phyloP scores from a whole-genome alignment of 2,797 vertebrate genomes.

The Megaceryle alcyon region DNA sequence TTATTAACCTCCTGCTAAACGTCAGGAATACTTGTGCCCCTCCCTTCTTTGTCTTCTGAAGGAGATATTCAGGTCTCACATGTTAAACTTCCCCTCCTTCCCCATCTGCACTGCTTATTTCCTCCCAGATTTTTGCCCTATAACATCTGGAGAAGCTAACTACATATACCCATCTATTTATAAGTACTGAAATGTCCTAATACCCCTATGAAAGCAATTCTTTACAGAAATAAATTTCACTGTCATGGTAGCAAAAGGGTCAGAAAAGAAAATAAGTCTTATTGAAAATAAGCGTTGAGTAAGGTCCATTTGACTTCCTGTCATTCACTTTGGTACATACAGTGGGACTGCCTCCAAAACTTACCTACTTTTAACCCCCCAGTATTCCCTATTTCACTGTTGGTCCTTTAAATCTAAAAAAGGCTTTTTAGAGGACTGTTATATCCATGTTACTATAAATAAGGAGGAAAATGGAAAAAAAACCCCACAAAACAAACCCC shows the following conservation, averaged over 20 bases:
- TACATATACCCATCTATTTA: background rate
- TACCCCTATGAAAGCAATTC: background rate
- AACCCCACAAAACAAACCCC: background rate
- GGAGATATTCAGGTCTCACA: background rate
- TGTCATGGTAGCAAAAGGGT: background rate
- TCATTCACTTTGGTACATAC: background rate
- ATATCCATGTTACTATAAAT: background rate
- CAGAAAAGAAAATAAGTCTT: slow-evolving; percentile 20
- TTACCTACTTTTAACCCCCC: background rate
- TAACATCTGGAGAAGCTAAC: background rate
- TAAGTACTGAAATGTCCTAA: background rate
- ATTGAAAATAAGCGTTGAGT: slow-evolving; percentile 8
- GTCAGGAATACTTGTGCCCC: background rate
- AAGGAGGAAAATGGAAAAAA: background rate
- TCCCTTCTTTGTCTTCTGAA: background rate
- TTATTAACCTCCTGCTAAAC: background rate
- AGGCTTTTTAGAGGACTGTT: background rate
- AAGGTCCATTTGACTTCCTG: slow-evolving; percentile 16
- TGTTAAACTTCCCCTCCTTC: background rate
- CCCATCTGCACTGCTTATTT: background rate
- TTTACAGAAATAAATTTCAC: slow-evolving; percentile 17
- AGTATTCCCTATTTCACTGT: background rate
- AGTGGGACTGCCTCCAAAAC: background rate
- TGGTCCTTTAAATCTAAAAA: background rate
- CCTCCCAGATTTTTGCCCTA: background rate